Percentiles rank a stretch among this genome's conserved stretches.
Evolutionary conservation across 1,140 invertebrate genomes (phyloP).

Genomic region (Subanguina moxae): DNA sequence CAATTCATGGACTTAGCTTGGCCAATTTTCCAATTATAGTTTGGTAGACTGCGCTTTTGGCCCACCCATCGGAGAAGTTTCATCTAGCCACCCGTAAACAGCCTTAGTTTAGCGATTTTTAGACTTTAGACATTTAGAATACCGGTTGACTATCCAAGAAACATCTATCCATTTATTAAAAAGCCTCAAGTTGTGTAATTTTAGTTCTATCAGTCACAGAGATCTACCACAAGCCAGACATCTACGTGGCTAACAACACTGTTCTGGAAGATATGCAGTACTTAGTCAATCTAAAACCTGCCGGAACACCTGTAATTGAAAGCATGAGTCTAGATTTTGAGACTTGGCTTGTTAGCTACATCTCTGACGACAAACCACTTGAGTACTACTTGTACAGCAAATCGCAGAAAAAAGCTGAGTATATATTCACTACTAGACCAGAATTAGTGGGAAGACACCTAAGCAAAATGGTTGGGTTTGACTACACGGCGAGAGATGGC

Average conservation of each 20-base stretch:
- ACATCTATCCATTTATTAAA: no score
- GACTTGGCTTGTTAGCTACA: conserved; percentile 57
- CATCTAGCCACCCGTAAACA: no score
- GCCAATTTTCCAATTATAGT: no score
- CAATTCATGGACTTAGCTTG: no score
- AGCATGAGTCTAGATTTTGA: conserved; percentile 51
- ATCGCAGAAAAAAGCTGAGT: conserved; percentile 51
- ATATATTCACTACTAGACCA: conserved; percentile 38
- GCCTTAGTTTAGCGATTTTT: no score
- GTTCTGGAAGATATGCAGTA: conserved; percentile 58
- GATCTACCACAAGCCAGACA: conserved; percentile 56
- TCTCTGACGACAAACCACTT: conserved; percentile 56
- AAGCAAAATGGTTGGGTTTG: conserved; percentile 52
- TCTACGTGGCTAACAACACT: conserved; percentile 56
- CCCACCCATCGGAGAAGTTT: no score
- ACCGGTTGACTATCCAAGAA: no score
- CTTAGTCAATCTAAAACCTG: conserved; percentile 53
- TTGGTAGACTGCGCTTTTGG: no score
- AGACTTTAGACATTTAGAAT: no score
- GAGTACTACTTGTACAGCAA: conserved; percentile 50
- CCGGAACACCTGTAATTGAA: conserved; percentile 47
- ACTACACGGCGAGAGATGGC: conserved; percentile 51
- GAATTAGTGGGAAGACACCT: conserved; percentile 39
- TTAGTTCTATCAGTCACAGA: conserved; percentile 52
- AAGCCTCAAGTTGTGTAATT: no score